A percentile compares a stretch with the other conserved stretches of the same genome.
Conservation (phyloP, 2,888 invertebrate species). For the Noctua pronuba region DNA sequence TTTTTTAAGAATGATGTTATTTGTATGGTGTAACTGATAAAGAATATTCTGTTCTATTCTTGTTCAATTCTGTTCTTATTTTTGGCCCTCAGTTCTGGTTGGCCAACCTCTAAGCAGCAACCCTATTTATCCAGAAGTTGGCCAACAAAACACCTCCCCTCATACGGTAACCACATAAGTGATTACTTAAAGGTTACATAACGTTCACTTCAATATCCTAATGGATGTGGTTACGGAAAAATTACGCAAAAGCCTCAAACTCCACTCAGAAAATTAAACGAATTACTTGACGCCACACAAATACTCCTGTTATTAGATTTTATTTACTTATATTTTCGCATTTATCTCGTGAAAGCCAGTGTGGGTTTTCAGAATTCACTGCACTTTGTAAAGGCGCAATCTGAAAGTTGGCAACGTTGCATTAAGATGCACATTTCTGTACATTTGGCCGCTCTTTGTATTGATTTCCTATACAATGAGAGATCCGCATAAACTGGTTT, state of each 20-base stretch:
- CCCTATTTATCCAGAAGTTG: background rate
- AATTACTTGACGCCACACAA: conserved; percentile 30
- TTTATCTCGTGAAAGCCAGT: background rate
- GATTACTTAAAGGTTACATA: conserved; percentile 51
- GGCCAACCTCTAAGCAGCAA: background rate
- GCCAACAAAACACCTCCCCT: conserved; percentile 16
- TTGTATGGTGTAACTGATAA: no score
- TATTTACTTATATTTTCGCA: background rate
- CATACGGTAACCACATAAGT: conserved; percentile 30
- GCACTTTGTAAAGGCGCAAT: background rate
- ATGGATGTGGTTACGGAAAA: conserved; percentile 51
- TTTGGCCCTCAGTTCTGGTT: background rate
- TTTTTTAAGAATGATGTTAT: no score
- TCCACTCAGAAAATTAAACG: conserved; percentile 46
- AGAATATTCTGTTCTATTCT: no score
- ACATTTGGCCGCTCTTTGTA: no score
- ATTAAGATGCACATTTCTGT: no score
- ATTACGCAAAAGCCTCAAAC: conserved; percentile 36
- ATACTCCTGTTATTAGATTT: conserved; percentile 11
- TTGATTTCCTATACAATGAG: no score
- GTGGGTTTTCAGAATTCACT: background rate
- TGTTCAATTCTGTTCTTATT: background rate
- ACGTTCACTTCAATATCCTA: conserved; percentile 51
- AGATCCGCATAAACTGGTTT: no score
- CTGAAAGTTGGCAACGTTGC: background rate